Base-by-base conservation (phyloP, 30 jellyfish, hydroid and myxozoan genomes). In the Pelagia noctiluca region DNA sequence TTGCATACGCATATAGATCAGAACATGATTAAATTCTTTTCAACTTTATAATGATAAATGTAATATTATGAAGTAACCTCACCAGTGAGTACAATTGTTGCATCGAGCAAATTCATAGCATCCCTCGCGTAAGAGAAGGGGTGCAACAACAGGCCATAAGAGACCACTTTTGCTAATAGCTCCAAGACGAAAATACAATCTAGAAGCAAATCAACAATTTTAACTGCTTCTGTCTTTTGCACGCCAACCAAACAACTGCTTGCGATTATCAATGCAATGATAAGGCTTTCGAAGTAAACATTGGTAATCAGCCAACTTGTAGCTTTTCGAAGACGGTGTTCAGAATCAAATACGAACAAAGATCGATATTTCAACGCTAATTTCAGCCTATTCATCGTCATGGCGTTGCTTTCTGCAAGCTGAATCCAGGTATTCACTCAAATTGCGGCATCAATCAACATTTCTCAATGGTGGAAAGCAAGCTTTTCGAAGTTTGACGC, bases 71-170 rank as follows among this genome's bases (percentile, higher is more conserved):
- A 25, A 4, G 21, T 19, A 3, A 1, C 19, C 88, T 54, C 34
- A 77, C 88, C 88, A 12, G 72, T 21, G 23, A 60, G 11, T 1
- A 84, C 96, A 19, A 80, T 69, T 31, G 57, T 47, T 28, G 82
- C 82, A 72, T 90, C 98, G 18, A 90, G 36, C 21, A 85, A 77
- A 42, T 90, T 90, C 74, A 90, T 34, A 19, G 93, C 75, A 78
- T 85, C 94, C 13, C 98, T 94, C 37, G 85, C 24, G 81, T 71
- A 90, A 18, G 97, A 87, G 32, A 67, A 54, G 10, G 78, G 84
- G 50, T 90, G 93, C 33, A 77, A 38, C 30, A 77, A 25, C 47
- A 90, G 49, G 21, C 98, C 98, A 67, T 78, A 85, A 3, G 98
- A 88, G 30, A 90, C 63, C 10, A 76, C 33, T 54, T 90, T 90